Percentiles rank a stretch among this genome's conserved stretches.
Conservation (phyloP, 53 echinoderm and acorn worm genomes). For the Astropecten irregularis region DNA sequence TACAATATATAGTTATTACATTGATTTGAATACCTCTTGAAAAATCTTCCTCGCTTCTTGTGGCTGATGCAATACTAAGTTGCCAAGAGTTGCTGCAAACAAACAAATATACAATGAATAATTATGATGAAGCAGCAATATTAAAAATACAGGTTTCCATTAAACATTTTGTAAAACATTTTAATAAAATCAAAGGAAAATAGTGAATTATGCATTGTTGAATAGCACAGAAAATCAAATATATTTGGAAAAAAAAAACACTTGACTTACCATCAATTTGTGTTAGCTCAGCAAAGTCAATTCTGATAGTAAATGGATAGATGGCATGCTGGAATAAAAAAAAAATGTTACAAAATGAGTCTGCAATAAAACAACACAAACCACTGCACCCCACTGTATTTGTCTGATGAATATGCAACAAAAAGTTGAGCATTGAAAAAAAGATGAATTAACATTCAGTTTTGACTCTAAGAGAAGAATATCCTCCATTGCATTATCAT, state of each 20-base stretch:
- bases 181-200: no score
- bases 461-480: background rate
- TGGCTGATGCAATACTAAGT: slow-evolving; percentile 64
- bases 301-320: slow-evolving; percentile 25
- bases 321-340: slow-evolving; percentile 11
- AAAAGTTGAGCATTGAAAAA: background rate
- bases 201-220: background rate
- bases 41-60: slow-evolving; percentile 64
- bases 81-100: slow-evolving; percentile 60
- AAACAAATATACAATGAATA: no score
- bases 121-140: background rate
- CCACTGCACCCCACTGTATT: no score
- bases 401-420: background rate
- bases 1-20: background rate
- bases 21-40: slow-evolving; percentile 86
- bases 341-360: no score
- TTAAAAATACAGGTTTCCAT: background rate
- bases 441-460: background rate
- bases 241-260: background rate
- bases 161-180: background rate
- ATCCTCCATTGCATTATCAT: no score
- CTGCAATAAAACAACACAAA: no score
- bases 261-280: slow-evolving; percentile 21
- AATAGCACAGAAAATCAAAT: background rate
- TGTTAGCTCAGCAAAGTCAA: slow-evolving; percentile 11